phyloP scores from a whole-genome alignment of 2,888 invertebrate species.

The Andrena hattorfiana region DNA sequence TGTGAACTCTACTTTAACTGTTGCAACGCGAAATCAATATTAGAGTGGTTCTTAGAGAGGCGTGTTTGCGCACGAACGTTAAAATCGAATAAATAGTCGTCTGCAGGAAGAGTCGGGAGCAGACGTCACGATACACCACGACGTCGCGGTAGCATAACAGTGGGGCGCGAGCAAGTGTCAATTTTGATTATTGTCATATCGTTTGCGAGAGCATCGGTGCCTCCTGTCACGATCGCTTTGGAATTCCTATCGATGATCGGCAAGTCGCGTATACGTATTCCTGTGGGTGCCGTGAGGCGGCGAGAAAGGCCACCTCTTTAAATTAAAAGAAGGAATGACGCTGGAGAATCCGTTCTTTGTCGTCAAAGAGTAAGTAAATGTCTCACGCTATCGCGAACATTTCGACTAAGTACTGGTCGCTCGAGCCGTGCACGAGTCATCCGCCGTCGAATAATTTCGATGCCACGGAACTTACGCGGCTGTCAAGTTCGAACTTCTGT shows the following conservation, averaged over 20 bases:
- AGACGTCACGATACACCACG: slow-evolving; percentile 75
- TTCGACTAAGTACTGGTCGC: not conserved
- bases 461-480: not conserved
- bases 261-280: slow-evolving; percentile 74
- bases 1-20: slow-evolving; percentile 54
- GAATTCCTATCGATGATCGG: slow-evolving; percentile 80
- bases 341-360: slow-evolving; percentile 99
- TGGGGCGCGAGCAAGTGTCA: slow-evolving; percentile 68
- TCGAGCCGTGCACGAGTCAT: not conserved
- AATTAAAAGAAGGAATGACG: slow-evolving; percentile 93
- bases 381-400: not conserved
- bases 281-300: slow-evolving; percentile 81
- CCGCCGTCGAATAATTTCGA: not conserved
- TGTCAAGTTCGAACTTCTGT: slow-evolving; percentile 35
- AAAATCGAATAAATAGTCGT: slow-evolving; percentile 81
- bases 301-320: slow-evolving; percentile 82
- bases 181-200: slow-evolving; percentile 65
- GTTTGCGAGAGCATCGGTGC: slow-evolving; percentile 35
- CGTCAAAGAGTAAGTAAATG: slow-evolving; percentile 96
- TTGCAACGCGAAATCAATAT: slow-evolving; percentile 74
- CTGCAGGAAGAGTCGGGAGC: slow-evolving; percentile 70
- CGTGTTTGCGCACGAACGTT: slow-evolving; percentile 80
- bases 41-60: slow-evolving; percentile 68
- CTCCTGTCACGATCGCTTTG: slow-evolving; percentile 44
- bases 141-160: slow-evolving; percentile 53